Conservation (phyloP, 2,797 vertebrate species). For the Gallinago nigripennis region DNA sequence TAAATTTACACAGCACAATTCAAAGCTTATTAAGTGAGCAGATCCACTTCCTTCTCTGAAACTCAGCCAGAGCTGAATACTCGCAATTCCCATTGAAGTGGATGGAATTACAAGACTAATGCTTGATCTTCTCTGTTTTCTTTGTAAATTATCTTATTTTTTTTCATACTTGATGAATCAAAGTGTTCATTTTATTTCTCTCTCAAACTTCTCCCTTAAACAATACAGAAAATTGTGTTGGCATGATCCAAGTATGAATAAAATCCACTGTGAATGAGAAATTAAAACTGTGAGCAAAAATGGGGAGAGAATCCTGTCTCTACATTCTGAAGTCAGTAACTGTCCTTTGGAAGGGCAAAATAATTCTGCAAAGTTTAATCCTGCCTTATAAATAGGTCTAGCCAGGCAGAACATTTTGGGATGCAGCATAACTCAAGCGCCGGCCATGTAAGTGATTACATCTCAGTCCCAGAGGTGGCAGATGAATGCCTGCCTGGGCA, state of each 20-base stretch:
- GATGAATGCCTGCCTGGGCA: neutral
- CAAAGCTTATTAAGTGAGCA: neutral
- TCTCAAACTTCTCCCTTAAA: neutral
- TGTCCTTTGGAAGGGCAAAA: neutral
- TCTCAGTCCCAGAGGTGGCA: neutral
- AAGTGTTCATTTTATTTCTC: neutral
- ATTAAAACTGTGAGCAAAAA: accelerated
- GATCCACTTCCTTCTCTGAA: neutral
- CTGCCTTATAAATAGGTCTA: neutral
- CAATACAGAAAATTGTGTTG: neutral
- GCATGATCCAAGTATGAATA: neutral
- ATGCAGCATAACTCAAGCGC: neutral
- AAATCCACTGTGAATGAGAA: neutral
- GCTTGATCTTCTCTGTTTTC: neutral
- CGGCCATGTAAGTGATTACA: neutral
- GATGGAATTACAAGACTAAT: neutral
- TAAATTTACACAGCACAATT: neutral
- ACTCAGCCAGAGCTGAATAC: neutral
- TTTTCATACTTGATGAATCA: neutral
- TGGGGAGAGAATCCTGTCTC: neutral
- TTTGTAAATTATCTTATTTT: neutral
- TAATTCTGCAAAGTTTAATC: neutral
- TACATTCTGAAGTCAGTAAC: neutral
- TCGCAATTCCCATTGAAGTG: neutral
- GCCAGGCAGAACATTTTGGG: neutral